Base-by-base conservation (phyloP, 2,888 invertebrate species). In the Ichneumon xanthorius region DNA sequence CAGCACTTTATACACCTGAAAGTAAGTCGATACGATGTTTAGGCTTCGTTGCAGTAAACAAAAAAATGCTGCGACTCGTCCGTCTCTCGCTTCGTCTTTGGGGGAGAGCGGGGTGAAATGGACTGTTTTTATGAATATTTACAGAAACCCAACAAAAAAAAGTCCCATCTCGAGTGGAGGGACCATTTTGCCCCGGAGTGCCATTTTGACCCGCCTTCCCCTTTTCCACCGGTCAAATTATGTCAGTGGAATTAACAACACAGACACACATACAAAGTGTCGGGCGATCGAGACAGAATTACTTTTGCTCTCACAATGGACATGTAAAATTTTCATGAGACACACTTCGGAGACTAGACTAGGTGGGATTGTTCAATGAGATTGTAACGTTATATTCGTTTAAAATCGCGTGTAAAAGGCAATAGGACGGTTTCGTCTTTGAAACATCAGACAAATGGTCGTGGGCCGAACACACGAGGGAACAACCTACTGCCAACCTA, bases 1-100 rank as follows among this genome's bases (percentile, higher is more conserved):
- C 88, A 93, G 89, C 90, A 90, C 92, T 90, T 92, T 92, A 87
- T 92, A 92, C 88, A 93, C 92, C 93, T 93, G 87, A 87, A 81
- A 75, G 45, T 73, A 71, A 83, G 80, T 70, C 30, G 81, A 88
- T 16, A 81, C 71, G 61, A 48, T 80, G 80, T 82, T 85, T 85
- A 85, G 70, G 61, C 65, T 79, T 77, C 19, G 80, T 67, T 77
- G 79, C 68, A 77, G 7, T 26, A 50, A 55, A 16, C 16, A 16
- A 33, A 37, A 37, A 48, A 65, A 63, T 70, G 55, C 76, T 65
- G 79, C 71, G 37, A 82, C 78, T 1, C 6, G 78, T n/a, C 33
- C 26, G 65, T 58, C 45, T 67, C 11, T 63, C 11, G n/a, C 6
- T 30, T 33, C 75, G 76, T 70, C n/a, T 40, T 73, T 70, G n/a